A percentile compares a stretch with the other conserved stretches of the same genome.
phyloP scores from a whole-genome alignment of 2,113 vertebrate genomes.

The Oncorhynchus mykiss region DNA sequence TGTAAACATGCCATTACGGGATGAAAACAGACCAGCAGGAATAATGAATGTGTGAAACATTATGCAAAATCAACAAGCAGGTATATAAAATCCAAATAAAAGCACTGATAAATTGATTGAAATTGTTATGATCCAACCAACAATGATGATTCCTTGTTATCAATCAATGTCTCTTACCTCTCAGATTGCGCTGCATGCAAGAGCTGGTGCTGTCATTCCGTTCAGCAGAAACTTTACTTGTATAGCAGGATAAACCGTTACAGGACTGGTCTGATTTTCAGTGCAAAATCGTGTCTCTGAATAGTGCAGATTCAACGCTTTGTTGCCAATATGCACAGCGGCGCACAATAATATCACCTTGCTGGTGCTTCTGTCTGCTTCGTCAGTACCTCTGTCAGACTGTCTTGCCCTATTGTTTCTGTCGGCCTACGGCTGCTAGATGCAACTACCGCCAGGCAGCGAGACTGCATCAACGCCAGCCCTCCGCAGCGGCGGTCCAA shows the following conservation, averaged over 20 bases:
- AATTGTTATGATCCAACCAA: not conserved
- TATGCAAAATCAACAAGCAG: not conserved
- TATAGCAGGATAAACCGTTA: not conserved
- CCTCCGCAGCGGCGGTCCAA: constrained; percentile 37
- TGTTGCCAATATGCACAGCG: not conserved
- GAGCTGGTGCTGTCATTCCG: constrained; percentile 42
- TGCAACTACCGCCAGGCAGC: not conserved
- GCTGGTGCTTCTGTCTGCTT: not conserved
- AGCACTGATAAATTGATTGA: not conserved
- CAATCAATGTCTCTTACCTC: constrained; percentile 50
- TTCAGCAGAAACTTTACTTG: constrained; percentile 11
- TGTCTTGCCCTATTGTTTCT: constrained; percentile 58
- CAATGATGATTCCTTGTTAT: not conserved
- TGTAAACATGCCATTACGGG: not conserved
- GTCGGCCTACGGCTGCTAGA: constrained; percentile 12
- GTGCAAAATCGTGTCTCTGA: not conserved
- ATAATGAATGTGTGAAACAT: too few relatives aligned
- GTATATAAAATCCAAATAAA: not conserved
- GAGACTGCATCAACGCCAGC: constrained; percentile 30
- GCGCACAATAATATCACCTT: constrained; percentile 3
- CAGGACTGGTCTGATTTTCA: not conserved
- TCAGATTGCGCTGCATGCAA: constrained; percentile 31
- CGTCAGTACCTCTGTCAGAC: constrained; percentile 10
- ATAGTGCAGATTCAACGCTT: not conserved
- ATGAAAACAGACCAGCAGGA: too few relatives aligned